Evolutionary conservation across 2,888 invertebrate genomes (phyloP).

Genomic region (Pyrocoelia pectoralis): DNA sequence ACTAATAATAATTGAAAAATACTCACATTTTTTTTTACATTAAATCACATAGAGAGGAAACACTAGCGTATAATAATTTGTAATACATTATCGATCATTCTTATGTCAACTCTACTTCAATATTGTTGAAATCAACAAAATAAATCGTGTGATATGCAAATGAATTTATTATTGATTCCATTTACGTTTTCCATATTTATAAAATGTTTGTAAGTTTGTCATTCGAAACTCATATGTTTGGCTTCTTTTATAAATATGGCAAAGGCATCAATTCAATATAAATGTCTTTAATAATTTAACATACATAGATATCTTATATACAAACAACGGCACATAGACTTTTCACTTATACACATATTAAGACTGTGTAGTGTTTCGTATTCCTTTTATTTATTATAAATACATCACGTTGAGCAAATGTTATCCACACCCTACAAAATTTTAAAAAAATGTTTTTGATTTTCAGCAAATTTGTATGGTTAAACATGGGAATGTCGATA

Average conservation of each 20-base stretch:
- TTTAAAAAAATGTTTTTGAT: no score
- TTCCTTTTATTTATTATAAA: neutral
- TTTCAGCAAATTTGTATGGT: neutral
- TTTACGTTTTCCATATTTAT: slow-evolving; percentile 4
- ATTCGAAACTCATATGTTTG: neutral
- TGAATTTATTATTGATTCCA: slow-evolving; percentile 2
- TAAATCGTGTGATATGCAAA: slow-evolving; percentile 30
- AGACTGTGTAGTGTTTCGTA: slow-evolving; percentile 6
- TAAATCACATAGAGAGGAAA: slow-evolving; percentile 33
- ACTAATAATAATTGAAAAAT: slow-evolving; percentile 21
- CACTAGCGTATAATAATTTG: slow-evolving; percentile 16
- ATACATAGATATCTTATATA: slow-evolving; percentile 34
- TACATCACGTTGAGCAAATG: slow-evolving; percentile 16
- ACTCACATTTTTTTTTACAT: slow-evolving; percentile 27
- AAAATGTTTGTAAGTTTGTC: neutral
- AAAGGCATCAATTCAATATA: slow-evolving; percentile 31
- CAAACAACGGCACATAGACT: slow-evolving; percentile 30
- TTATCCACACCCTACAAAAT: neutral
- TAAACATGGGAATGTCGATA: slow-evolving; percentile 47
- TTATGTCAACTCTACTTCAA: slow-evolving; percentile 5
- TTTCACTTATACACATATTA: neutral
- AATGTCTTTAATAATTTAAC: slow-evolving; percentile 31
- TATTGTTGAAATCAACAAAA: neutral
- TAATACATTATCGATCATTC: neutral
- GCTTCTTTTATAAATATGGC: slow-evolving; percentile 24